Evolutionary conservation across 2,888 invertebrate species (phyloP), one percentile per base, ranked within the genome.

Genomic region (Mamestra brassicae): DNA sequence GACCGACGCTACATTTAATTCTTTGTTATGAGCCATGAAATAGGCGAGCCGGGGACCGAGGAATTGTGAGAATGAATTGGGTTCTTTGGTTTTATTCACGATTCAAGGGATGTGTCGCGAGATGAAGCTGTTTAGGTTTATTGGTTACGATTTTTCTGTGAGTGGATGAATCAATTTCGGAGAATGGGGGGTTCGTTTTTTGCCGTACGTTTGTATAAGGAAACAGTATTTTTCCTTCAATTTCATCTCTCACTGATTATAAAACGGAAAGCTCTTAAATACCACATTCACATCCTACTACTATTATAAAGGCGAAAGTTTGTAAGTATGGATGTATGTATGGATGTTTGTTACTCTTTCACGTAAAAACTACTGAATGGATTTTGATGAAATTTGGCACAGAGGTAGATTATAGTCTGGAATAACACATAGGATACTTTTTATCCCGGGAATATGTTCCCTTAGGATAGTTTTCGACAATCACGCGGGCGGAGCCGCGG

Each of bases 1-100:
- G 82, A 88, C 88, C 90, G 88, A 92, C 92, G 92, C 90, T 92
- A 93, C 93, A 94, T 94, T 94, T 94, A 93, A 93, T 94, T 94
- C 93, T 91, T 85, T 86, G 87, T 86, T 81, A 81, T 81, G 87
- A 87, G 89, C 88, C 89, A 89, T 84, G 81, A 85, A 88, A 86
- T 76, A 70, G 65, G 86, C 87, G 85, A 76, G 71, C 72, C 73
- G 67, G 77, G 65, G 55, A 81, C 76, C 78, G 74, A 85, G 75
- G 76, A 78, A 85, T 83, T 79, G 80, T 76, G 68, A 74, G 76
- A 80, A 86, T 80, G 77, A 80, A 85, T 85, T 80, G 79, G 73
- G 68, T 74, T 81, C 72, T 73, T 84, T 81, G 69, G 75, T 84
- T 87, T 85, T 87, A 79, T 79, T 87, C 86, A 85, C 79, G 54